Conservation (phyloP, 2,888 invertebrate genomes). For the Drosophila anomelani region DNA sequence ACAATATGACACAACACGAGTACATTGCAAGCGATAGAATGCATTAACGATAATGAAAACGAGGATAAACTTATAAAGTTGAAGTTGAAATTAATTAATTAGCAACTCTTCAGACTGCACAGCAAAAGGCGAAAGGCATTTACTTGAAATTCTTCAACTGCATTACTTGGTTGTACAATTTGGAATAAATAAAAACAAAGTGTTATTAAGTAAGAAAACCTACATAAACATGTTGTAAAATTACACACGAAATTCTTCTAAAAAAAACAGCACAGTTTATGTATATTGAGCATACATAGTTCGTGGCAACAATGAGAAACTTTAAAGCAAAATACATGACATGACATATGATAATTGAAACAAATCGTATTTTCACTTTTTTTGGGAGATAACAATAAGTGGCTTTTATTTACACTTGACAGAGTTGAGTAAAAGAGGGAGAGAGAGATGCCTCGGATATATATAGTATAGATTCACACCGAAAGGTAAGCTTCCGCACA, state of each 20-base stretch:
- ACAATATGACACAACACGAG: slow-evolving; percentile 68
- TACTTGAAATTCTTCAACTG: slow-evolving; percentile 47
- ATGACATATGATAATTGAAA: slow-evolving; percentile 54
- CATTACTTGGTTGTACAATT: slow-evolving; percentile 52
- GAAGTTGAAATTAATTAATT: slow-evolving; percentile 41
- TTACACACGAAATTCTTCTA: slow-evolving; percentile 45
- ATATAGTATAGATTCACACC: slow-evolving; percentile 38
- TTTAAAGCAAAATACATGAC: slow-evolving; percentile 55
- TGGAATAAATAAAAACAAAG: slow-evolving; percentile 16
- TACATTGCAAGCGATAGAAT: slow-evolving; percentile 39
- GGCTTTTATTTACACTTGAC: slow-evolving; percentile 70
- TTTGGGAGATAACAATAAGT: slow-evolving; percentile 59
- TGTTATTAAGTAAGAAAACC: slow-evolving; percentile 29
- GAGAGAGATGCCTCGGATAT: slow-evolving; percentile 23
- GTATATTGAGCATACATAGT: slow-evolving; percentile 50
- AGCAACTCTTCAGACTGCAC: slow-evolving; percentile 78
- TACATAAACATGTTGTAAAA: slow-evolving; percentile 46
- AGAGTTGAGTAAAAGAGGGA: slow-evolving; percentile 38
- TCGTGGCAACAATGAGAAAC: slow-evolving; percentile 36
- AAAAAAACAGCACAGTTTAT: slow-evolving; percentile 63
- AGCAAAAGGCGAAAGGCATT: slow-evolving; percentile 49
- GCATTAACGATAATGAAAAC: slow-evolving; percentile 30
- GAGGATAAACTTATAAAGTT: slow-evolving; percentile 44
- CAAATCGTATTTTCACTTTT: slow-evolving; percentile 11
- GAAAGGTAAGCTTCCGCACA: slow-evolving; percentile 20